These are phyloP conservation scores for Drosophila nr. perissopoda DNA, from an alignment of 2,888 invertebrate genomes.

Conservation along the genomic window DNA sequence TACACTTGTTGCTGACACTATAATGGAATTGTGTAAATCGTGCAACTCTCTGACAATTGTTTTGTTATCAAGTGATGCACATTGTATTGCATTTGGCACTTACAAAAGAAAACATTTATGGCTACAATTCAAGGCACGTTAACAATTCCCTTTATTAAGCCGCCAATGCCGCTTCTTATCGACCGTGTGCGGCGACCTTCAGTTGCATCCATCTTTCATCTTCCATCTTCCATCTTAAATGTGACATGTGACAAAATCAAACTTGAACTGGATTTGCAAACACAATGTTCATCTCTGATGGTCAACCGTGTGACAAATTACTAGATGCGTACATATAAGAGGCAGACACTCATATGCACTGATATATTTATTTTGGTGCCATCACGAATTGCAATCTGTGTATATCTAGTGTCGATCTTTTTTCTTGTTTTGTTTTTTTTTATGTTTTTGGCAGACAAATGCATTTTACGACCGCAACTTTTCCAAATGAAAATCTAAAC, in stretches of 20 bases:
- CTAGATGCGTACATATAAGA: slow-evolving; percentile 6
- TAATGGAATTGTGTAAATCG: not conserved
- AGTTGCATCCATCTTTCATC: not conserved
- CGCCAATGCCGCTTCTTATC: slow-evolving; percentile 13
- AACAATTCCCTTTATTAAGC: not conserved
- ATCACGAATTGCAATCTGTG: slow-evolving; percentile 31
- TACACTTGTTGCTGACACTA: slow-evolving; percentile 3
- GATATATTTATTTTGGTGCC: slow-evolving; percentile 1
- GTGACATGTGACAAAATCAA: slow-evolving; percentile 25
- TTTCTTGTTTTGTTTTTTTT: slow-evolving; percentile 1
- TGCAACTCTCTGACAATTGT: not conserved
- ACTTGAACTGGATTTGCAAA: slow-evolving; percentile 43
- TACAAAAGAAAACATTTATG: slow-evolving; percentile 27
- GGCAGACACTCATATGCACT: not conserved
- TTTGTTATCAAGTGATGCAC: slow-evolving; percentile 16
- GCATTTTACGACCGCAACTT: slow-evolving; percentile 41
- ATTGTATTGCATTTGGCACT: slow-evolving; percentile 10
- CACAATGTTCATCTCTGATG: slow-evolving; percentile 14
- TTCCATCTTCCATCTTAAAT: slow-evolving; percentile 2
- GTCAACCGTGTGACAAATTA: slow-evolving; percentile 33
- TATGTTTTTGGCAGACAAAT: slow-evolving; percentile 29
- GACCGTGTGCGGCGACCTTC: slow-evolving; percentile 39
- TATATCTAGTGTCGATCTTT: not conserved
- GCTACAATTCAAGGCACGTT: slow-evolving; percentile 21
- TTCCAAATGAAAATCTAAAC: slow-evolving; percentile 55